A percentile compares a stretch with the other conserved stretches of the same genome.
Evolutionary conservation across 2,797 vertebrate genomes (phyloP).

Genomic region (Acipenser transmontanus): DNA sequence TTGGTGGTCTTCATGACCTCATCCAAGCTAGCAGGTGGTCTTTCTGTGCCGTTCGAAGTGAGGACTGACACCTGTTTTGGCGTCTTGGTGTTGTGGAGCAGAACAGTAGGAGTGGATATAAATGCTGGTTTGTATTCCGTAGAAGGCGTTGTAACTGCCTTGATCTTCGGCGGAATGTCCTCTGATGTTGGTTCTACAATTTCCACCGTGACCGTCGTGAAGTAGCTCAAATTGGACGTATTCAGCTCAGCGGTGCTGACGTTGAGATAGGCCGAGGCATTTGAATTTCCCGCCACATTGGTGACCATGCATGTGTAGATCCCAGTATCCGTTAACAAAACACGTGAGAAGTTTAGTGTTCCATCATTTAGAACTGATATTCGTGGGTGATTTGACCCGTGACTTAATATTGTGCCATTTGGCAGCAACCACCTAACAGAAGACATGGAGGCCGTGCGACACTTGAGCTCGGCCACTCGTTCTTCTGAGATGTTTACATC

Average conservation of each 20-base stretch:
- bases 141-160: conserved; percentile 79
- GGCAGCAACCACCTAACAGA: conserved; percentile 91
- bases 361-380: conserved; percentile 88
- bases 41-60: conserved; percentile 66
- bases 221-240: conserved; percentile 94
- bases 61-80: conserved; percentile 76
- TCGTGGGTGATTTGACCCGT: conserved; percentile 83
- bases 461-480: conserved; percentile 85
- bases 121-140: conserved; percentile 91
- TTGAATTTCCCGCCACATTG: conserved; percentile 94
- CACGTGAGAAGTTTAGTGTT: conserved; percentile 89
- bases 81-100: conserved; percentile 83
- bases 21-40: conserved; percentile 81
- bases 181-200: conserved; percentile 81
- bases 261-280: conserved; percentile 92
- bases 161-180: conserved; percentile 78
- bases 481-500: conserved; percentile 94
- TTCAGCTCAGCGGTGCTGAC: conserved; percentile 93
- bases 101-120: conserved; percentile 89
- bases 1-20: conserved; percentile 98
- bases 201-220: conserved; percentile 93
- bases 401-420: conserved; percentile 86
- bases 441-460: conserved; percentile 88
- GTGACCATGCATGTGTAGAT: conserved; percentile 96
- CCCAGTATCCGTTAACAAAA: conserved; percentile 81